Conservation (phyloP, 2,888 invertebrate genomes). For the Seira sanloemensis region DNA sequence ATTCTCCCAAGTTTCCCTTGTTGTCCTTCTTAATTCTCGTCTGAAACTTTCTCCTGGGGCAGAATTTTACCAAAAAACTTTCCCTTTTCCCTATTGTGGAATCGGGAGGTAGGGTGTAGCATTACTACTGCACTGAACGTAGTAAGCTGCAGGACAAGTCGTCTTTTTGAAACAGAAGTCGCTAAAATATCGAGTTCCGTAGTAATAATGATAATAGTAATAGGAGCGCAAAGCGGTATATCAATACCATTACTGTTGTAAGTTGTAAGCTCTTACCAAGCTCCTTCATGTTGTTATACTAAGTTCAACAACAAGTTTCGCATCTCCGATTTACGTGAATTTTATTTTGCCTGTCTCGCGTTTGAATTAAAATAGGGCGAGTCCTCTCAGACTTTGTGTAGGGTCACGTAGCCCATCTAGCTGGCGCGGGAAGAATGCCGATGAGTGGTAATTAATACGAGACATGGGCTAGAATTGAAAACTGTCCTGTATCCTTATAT, state of each 20-base stretch:
- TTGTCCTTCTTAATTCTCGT: constrained; percentile 52
- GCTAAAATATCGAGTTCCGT: neutral
- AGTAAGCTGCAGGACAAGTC: neutral
- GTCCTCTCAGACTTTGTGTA: constrained; percentile 19
- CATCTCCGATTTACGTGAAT: neutral
- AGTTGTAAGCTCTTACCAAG: neutral
- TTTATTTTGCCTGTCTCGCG: constrained; percentile 1
- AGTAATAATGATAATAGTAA: constrained; percentile 5
- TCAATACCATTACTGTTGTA: neutral
- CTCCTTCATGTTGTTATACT: neutral
- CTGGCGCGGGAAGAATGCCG: constrained; percentile 44
- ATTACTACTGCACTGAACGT: neutral
- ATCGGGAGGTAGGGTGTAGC: neutral
- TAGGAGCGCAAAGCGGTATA: too few species aligned
- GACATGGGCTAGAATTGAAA: constrained; percentile 50
- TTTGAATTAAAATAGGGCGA: neutral
- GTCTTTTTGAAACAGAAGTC: neutral
- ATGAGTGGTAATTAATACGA: constrained; percentile 57
- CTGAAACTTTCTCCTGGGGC: constrained; percentile 51
- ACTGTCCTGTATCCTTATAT: constrained; percentile 12
- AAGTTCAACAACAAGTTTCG: neutral
- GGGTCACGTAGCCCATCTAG: constrained; percentile 41
- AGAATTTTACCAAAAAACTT: constrained; percentile 27
- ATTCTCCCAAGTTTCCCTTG: constrained; percentile 4
- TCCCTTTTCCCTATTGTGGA: constrained; percentile 7